Base-by-base conservation (phyloP, 2,888 invertebrate species). In the Pseudococcus longispinus region DNA sequence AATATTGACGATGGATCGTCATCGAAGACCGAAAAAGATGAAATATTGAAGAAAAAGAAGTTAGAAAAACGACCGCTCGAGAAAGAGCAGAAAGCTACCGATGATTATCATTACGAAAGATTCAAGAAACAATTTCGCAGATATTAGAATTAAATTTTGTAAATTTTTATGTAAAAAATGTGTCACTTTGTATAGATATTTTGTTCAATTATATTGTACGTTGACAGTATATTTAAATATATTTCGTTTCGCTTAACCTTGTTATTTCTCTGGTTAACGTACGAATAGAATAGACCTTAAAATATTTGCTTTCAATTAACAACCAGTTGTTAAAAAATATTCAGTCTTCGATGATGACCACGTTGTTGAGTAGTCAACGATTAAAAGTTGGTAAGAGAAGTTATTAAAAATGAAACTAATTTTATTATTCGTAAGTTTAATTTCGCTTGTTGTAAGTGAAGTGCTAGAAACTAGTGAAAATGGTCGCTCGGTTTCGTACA, bases 101-200 rank as follows among this genome's bases (percentile, higher is more conserved):
- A 98, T 91, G 98, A 98, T 92, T 98, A 97, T 90, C 97, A 98
- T 91, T 98, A 97, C 91, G 98, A 98, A 91, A 95, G 96, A 90
- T 98, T 98, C 91, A 97, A 97, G 90, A 98, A 98, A 91, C 98
- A 98, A 90, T 98, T 98, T 91, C 92, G 97, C 89, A 92, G 97
- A 91, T 97, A 96, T 91, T 95, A 70, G n/a, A 37, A n/a, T 6
- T 70, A 11, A 60, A 70, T 70, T 55, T 55, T 55, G 55, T 55
- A 55, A 55, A 55, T 55, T n/a, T 1, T 4, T 32, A 3, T 55
- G n/a, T 46, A 46, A 20, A 60, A 65, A 65, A 20, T 65, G 9
- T 26, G 26, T 65, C 26, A 65, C 65, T 65, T 65, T 65, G 15
- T 26, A 15, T 26, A 26, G 18, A 55, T 6, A 2, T 55, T 2